Conservation (phyloP, 2,113 vertebrate genomes). For the Scomber colias region DNA sequence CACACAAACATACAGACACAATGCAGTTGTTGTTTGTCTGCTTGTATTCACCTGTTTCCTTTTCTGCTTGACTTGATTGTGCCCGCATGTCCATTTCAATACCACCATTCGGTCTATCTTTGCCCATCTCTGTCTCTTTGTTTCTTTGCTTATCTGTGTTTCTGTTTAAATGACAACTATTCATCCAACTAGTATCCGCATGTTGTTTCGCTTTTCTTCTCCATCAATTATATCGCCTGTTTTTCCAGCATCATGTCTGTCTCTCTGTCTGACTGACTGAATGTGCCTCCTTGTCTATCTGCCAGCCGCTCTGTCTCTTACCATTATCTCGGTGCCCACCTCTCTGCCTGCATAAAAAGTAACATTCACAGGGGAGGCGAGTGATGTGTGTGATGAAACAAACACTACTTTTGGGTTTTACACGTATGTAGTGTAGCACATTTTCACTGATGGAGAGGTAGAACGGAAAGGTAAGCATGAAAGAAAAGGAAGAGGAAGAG, state of each 20-base stretch:
- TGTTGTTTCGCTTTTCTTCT: not conserved
- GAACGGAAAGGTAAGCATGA: slow-evolving; percentile 1
- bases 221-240: slow-evolving; percentile 13
- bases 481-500: not conserved
- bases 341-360: slow-evolving; percentile 7
- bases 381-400: not conserved
- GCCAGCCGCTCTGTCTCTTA: slow-evolving; percentile 38
- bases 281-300: slow-evolving; percentile 35
- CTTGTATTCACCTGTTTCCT: slow-evolving; percentile 17
- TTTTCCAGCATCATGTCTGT: slow-evolving; percentile 32
- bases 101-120: not conserved
- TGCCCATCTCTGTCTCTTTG: not conserved
- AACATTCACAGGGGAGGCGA: slow-evolving; percentile 7
- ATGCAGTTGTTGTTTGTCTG: slow-evolving; percentile 33
- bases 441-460: not conserved
- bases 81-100: slow-evolving; percentile 4
- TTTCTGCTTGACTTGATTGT: not conserved
- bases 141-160: not conserved
- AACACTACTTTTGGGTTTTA: slow-evolving; percentile 25
- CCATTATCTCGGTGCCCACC: slow-evolving; percentile 27
- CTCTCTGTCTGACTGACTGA: slow-evolving; percentile 45
- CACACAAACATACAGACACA: slow-evolving; percentile 1
- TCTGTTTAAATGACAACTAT: not conserved
- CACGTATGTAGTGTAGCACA: not conserved
- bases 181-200: slow-evolving; percentile 6